phyloP scores from a whole-genome alignment of 64 coral and sea anemone genomes.

The Pachyseris speciosa region DNA sequence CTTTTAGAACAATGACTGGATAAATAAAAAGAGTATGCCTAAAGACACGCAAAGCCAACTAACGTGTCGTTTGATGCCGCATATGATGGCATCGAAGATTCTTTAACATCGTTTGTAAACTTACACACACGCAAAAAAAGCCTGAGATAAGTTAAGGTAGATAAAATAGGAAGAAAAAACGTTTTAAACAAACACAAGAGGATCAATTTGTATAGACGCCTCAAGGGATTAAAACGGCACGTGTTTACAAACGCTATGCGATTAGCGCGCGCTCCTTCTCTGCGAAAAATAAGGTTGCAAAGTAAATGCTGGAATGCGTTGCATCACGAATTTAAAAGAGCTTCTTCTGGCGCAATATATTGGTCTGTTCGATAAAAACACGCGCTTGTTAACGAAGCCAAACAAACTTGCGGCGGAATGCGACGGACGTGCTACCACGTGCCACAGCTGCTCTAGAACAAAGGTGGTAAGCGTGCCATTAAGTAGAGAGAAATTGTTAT shows the following conservation, averaged over 20 bases:
- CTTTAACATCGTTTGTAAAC: not conserved
- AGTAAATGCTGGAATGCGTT: not conserved
- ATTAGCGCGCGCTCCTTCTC: not conserved
- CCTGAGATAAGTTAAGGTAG: not conserved
- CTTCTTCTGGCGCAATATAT: not conserved
- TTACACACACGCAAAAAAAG: not conserved
- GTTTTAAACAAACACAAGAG: not conserved
- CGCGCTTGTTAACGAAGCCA: conserved; percentile 7
- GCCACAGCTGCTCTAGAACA: conserved; percentile 46
- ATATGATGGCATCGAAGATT: not conserved
- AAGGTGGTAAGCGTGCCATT: conserved; percentile 16
- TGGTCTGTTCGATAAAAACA: not conserved
- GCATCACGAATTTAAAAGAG: not conserved
- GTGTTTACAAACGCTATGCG: not conserved
- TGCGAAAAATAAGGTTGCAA: not conserved
- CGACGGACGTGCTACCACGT: conserved; percentile 6
- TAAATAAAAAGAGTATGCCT: conserved; percentile 14
- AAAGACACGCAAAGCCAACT: not conserved
- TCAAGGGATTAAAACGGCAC: not conserved
- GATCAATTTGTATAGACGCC: not conserved
- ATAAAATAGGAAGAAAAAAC: not conserved
- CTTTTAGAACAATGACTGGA: not conserved
- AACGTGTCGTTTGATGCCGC: not conserved
- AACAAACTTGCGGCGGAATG: conserved; percentile 35
- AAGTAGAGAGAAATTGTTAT: not conserved